Evolutionary conservation across 2,797 vertebrate species (phyloP), one percentile per base, ranked within the genome.

Genomic region (Paguma larvata): DNA sequence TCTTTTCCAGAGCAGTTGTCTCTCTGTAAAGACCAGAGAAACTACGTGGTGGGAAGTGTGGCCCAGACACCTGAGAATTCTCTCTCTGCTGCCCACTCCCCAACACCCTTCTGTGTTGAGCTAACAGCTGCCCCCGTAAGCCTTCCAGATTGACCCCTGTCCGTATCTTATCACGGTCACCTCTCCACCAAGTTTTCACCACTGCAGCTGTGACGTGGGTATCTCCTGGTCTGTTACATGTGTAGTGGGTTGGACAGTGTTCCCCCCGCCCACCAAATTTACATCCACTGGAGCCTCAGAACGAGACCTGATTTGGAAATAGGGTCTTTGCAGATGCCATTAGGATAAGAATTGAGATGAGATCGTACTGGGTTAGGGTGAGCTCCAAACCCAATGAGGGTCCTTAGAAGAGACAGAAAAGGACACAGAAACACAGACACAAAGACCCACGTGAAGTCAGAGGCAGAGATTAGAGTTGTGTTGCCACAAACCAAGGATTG

Each of bases 381-480:
- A n/a, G 0, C 0, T 1, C 65, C 32, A 7, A 53, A 53, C 15
- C 68, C 21, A 63, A 3, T 0, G 25, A 32, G 5, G 13, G 7
- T 62, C 34, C 27, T 38, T 9, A 1, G 9, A 16, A 70, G 87
- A 84, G 41, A 51, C 0, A 53, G 84, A 62, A 38, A 80, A 38
- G 34, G 34, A 70, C 15, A n/a, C 6, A 7, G 1, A 15, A 72
- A 53, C 30, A 6, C 30, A 38, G 78, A 83, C 21, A 56, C 4
- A 53, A 88, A 32, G 30, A 23, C 23, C 27, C 1, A 3, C 0
- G 0, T 23, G 51, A 23, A 80, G 79, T 34, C 0, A 1, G 77
- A 86, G 68, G 59, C n/a, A 46, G 86, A 83, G 79, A 3, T 1
- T 10, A 44, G 84, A 30, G 82, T 2, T 2, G 16, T 3, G 9